phyloP scores from a whole-genome alignment of 1,140 invertebrate species.

The Tetramorium alpestre region DNA sequence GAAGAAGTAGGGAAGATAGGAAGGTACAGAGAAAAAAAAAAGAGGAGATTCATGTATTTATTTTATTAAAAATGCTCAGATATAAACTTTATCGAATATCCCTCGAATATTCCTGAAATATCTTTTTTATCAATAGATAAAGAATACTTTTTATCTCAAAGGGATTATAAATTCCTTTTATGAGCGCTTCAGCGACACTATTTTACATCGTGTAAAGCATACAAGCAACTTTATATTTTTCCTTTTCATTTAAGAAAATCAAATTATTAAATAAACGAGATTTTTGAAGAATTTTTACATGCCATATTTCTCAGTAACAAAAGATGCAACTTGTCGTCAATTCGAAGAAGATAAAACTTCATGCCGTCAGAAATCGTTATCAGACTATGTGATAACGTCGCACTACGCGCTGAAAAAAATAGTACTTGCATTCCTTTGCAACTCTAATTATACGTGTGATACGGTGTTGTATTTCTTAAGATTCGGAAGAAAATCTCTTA shows the following conservation, averaged over 20 bases:
- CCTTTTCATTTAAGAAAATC: neutral
- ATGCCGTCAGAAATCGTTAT: conserved; percentile 26
- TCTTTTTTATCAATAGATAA: conserved; percentile 11
- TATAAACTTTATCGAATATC: neutral
- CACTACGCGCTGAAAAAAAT: conserved; percentile 24
- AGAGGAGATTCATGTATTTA: conserved; percentile 1
- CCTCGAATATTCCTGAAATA: neutral
- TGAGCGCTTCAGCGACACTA: neutral
- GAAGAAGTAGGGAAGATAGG: neutral
- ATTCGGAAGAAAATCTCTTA: neutral
- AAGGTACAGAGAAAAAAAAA: neutral
- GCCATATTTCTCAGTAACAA: neutral
- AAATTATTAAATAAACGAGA: neutral
- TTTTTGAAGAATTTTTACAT: neutral
- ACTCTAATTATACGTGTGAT: conserved; percentile 2
- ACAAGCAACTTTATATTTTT: neutral
- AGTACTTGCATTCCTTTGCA: neutral
- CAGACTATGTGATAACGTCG: conserved; percentile 24
- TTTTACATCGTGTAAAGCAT: neutral
- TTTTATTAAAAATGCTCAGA: conserved; percentile 23
- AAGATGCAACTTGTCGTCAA: neutral
- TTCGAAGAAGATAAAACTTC: conserved; percentile 13
- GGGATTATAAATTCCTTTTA: neutral
- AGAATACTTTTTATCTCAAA: neutral
- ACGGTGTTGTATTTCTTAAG: neutral